phyloP scores from a whole-genome alignment of 2,113 vertebrate genomes.

The Brevimyrus niger region DNA sequence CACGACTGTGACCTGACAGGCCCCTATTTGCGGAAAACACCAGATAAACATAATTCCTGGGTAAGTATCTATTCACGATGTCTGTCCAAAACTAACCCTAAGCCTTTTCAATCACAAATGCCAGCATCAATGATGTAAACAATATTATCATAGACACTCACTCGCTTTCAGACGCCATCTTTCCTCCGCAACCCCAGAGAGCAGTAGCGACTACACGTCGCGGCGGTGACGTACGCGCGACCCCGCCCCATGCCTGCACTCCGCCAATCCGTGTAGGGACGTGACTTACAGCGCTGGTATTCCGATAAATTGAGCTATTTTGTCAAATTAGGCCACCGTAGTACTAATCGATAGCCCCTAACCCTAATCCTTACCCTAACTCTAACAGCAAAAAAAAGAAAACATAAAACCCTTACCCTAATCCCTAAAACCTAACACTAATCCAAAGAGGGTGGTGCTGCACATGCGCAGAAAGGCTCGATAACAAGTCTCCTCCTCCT shows the following conservation, averaged over 20 bases:
- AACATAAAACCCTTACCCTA: too few species aligned
- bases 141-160: slow-evolving; percentile 41
- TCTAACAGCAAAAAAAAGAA: too few species aligned
- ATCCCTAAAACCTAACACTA: too few species aligned
- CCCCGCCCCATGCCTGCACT: not conserved
- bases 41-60: not conserved
- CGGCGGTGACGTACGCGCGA: slow-evolving; percentile 32
- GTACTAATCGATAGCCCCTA: too few species aligned
- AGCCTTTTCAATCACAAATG: not conserved
- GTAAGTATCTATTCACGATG: not conserved
- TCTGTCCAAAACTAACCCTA: not conserved
- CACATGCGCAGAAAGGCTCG: too few species aligned
- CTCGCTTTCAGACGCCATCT: slow-evolving; percentile 61
- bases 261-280: not conserved
- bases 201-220: slow-evolving; percentile 18
- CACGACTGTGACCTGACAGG: not conserved
- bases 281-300: not conserved
- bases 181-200: not conserved
- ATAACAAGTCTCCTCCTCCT: too few species aligned
- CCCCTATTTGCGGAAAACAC: not conserved
- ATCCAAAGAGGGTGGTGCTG: too few species aligned
- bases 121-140: not conserved
- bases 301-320: too few species aligned
- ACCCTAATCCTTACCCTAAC: too few species aligned
- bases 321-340: too few species aligned